Conservation (phyloP, 1,140 invertebrate species). For the Radopholus similis region DNA sequence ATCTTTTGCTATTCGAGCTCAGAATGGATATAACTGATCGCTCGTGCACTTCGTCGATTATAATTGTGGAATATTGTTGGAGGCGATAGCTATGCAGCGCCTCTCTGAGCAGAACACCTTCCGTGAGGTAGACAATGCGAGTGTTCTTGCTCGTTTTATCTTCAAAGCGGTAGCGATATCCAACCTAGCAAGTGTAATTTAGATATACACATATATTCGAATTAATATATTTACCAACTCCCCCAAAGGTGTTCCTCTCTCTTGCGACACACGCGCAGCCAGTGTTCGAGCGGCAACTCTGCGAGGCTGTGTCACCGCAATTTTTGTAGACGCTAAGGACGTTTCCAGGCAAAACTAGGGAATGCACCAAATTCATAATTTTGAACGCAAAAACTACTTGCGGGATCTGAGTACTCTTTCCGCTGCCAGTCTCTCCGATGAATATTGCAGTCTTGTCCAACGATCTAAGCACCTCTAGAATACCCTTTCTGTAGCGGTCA, state of each 20-base stretch:
- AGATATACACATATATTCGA: not conserved
- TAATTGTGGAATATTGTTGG: slow-evolving; percentile 73
- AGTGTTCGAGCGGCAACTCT: slow-evolving; percentile 93
- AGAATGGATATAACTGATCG: slow-evolving; percentile 70
- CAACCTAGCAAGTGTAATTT: slow-evolving; percentile 64
- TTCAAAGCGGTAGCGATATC: slow-evolving; percentile 89
- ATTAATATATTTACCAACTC: slow-evolving; percentile 9
- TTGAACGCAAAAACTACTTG: slow-evolving; percentile 55
- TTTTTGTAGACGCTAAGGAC: slow-evolving; percentile 41
- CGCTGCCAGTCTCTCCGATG: slow-evolving; percentile 38
- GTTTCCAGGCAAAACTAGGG: slow-evolving; percentile 76
- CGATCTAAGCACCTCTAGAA: not conserved
- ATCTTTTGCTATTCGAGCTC: slow-evolving; percentile 49
- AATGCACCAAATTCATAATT: not conserved
- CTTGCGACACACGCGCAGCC: slow-evolving; percentile 73
- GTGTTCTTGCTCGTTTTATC: slow-evolving; percentile 74
- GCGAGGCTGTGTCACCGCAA: slow-evolving; percentile 89
- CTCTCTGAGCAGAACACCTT: slow-evolving; percentile 88
- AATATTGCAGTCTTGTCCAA: slow-evolving; percentile 13
- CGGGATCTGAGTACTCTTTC: slow-evolving; percentile 59
- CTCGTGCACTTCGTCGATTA: slow-evolving; percentile 96
- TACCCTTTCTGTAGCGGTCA: not conserved
- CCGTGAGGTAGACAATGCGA: slow-evolving; percentile 80
- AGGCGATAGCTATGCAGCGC: slow-evolving; percentile 69
- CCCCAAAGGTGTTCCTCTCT: slow-evolving; percentile 69